These are phyloP conservation scores for Aporrectodea caliginosa DNA, from an alignment of 1,140 invertebrate species.

Conservation along the genomic window DNA sequence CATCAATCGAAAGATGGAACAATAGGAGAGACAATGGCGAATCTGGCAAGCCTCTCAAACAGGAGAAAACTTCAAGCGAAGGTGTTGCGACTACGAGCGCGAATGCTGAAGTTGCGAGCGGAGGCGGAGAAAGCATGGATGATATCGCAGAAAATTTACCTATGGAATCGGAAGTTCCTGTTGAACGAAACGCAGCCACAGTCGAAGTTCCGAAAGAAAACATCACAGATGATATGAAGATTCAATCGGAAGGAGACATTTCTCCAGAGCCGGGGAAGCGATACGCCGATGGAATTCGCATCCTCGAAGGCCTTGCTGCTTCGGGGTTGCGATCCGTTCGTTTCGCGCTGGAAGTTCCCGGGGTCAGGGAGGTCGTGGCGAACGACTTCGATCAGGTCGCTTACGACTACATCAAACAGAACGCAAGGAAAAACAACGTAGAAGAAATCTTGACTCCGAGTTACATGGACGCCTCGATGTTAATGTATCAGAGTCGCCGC, in stretches of 20 bases:
- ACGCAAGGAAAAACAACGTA: conserved; percentile 76
- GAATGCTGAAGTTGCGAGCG: not conserved
- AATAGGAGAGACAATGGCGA: not conserved
- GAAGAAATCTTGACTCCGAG: conserved; percentile 66
- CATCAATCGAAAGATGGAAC: not conserved
- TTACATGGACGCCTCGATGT: conserved; percentile 49
- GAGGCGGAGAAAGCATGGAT: no score
- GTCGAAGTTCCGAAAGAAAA: not conserved
- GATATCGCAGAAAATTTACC: no score
- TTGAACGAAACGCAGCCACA: not conserved
- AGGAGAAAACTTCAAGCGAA: not conserved
- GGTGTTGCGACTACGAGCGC: not conserved
- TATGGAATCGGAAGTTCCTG: not conserved
- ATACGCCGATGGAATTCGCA: conserved; percentile 47
- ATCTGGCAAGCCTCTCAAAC: not conserved
- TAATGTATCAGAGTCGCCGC: conserved; percentile 64
- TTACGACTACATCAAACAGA: conserved; percentile 78
- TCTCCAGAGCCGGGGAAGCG: conserved; percentile 21
- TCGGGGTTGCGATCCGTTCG: conserved; percentile 90
- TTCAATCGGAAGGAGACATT: conserved; percentile 13
- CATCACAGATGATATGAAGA: not conserved
- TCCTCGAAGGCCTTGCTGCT: conserved; percentile 92
- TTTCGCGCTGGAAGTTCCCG: conserved; percentile 89
- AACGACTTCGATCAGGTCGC: conserved; percentile 90
- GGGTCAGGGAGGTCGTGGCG: conserved; percentile 76